Conservation (phyloP, 2,113 vertebrate genomes). For the Apodemus sylvaticus region DNA sequence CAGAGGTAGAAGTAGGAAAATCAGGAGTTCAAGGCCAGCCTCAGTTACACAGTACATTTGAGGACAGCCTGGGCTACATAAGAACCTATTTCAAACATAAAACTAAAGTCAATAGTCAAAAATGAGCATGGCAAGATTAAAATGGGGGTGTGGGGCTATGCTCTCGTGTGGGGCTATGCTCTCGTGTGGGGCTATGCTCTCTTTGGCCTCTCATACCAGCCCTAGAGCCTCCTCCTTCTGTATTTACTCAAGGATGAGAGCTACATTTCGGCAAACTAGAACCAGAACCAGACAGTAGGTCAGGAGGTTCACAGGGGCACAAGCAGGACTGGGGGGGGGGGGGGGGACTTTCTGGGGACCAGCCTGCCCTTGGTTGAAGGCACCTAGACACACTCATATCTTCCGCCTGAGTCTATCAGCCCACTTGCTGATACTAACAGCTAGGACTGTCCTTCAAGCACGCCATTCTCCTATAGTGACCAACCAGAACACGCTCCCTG, state of each 20-base stretch:
- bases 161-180: too few relatives aligned
- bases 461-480: not conserved
- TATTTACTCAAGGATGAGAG: not conserved
- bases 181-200: fast-evolving
- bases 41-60: not conserved
- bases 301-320: too few relatives aligned
- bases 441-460: not conserved
- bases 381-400: not conserved
- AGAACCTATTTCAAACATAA: not conserved
- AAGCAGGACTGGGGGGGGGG: fast-evolving
- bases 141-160: fast-evolving
- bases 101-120: not conserved
- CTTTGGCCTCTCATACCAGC: not conserved
- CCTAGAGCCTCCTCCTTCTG: not conserved
- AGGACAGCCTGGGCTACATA: not conserved
- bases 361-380: not conserved
- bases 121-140: not conserved
- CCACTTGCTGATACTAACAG: not conserved
- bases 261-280: not conserved
- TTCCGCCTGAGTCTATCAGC: not conserved
- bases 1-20: not conserved
- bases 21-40: not conserved
- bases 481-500: not conserved
- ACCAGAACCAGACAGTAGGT: not conserved
- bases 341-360: not conserved